A percentile compares a stretch with the other conserved stretches of the same genome.
Evolutionary conservation across 2,888 invertebrate genomes (phyloP).

Genomic region (Meta bourneti): DNA sequence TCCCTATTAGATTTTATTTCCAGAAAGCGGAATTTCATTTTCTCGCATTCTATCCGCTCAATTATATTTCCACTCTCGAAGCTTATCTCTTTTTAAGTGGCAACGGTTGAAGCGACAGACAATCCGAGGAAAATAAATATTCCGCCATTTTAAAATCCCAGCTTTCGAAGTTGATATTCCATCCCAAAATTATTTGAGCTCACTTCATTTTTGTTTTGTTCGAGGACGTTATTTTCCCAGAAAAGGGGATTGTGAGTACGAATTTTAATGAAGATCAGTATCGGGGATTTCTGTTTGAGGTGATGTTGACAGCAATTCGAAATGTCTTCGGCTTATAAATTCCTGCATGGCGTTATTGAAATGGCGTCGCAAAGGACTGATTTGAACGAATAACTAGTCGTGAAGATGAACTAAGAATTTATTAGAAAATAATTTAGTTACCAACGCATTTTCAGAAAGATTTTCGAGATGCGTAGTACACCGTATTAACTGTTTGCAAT

Average conservation of each 20-base stretch:
- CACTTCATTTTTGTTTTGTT: not conserved
- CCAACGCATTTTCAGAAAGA: no score
- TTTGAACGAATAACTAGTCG: no score
- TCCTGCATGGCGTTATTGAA: no score
- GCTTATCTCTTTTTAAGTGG: not conserved
- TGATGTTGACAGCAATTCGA: not conserved
- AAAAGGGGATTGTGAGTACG: not conserved
- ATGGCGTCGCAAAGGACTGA: no score
- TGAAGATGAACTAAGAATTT: no score
- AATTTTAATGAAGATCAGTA: not conserved
- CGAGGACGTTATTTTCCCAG: not conserved
- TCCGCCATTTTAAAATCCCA: not conserved
- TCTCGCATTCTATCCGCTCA: not conserved
- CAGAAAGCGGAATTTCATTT: not conserved
- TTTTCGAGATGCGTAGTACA: no score
- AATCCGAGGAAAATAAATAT: not conserved
- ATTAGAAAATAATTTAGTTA: no score
- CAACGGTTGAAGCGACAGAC: not conserved
- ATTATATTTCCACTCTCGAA: not conserved
- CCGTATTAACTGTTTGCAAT: no score
- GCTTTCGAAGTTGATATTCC: not conserved
- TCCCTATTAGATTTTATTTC: not conserved
- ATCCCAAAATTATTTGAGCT: not conserved
- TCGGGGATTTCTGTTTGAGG: not conserved
- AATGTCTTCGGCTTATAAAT: no score